Percentiles rank a stretch among this genome's conserved stretches.
phyloP scores from a whole-genome alignment of 2,888 invertebrate genomes.

The Macrophya alboannulata region DNA sequence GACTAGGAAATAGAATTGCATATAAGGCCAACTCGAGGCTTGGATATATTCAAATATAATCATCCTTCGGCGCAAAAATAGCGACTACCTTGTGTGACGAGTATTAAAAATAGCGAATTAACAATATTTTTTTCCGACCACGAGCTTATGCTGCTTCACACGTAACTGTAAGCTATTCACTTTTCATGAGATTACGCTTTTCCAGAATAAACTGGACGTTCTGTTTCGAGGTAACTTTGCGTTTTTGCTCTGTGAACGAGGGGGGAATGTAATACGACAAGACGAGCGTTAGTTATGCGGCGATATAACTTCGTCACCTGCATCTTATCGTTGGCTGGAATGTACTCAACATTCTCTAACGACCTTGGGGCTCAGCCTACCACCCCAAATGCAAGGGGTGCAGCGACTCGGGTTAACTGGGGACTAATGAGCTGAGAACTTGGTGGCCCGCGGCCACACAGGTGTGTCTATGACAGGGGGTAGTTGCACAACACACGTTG shows the following conservation, averaged over 20 bases:
- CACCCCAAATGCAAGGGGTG: slow-evolving; percentile 33
- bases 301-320: slow-evolving; percentile 17
- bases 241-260: background rate
- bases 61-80: slow-evolving; percentile 4
- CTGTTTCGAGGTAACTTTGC: background rate
- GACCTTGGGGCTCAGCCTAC: slow-evolving; percentile 32
- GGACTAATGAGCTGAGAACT: slow-evolving; percentile 65
- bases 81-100: background rate
- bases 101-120: background rate
- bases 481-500: slow-evolving; percentile 21
- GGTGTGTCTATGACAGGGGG: slow-evolving; percentile 61
- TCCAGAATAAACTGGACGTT: background rate
- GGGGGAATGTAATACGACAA: background rate
- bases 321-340: slow-evolving; percentile 43
- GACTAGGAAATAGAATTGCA: slow-evolving; percentile 20
- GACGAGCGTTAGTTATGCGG: background rate
- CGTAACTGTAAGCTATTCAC: background rate
- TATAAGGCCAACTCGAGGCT: background rate
- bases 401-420: slow-evolving; percentile 62
- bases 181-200: background rate
- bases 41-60: background rate
- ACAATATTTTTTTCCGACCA: background rate
- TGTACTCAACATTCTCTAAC: slow-evolving; percentile 34
- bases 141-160: background rate
- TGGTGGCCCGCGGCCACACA: slow-evolving; percentile 63